A percentile compares a stretch with the other conserved stretches of the same genome.
Evolutionary conservation across 2,797 vertebrate species (phyloP).

Genomic region (Smutsia gigantea): DNA sequence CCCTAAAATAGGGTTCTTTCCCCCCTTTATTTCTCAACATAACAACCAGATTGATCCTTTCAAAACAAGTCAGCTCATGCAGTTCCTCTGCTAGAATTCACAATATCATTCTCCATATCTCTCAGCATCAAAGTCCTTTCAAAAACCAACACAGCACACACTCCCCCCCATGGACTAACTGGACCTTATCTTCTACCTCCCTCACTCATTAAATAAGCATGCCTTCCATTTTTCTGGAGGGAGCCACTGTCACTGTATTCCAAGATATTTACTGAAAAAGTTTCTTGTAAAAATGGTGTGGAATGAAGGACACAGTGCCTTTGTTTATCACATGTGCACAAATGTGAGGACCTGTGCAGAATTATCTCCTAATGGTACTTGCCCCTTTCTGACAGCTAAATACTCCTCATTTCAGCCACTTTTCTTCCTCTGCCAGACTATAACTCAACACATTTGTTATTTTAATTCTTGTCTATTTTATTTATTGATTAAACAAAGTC

Average conservation of each 20-base stretch:
- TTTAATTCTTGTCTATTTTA: neutral
- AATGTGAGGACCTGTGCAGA: neutral
- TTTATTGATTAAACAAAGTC: neutral
- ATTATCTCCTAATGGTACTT: neutral
- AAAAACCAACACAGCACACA: neutral
- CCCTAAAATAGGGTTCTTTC: neutral
- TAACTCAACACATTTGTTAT: neutral
- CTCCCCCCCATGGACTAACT: neutral
- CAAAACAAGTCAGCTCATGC: neutral
- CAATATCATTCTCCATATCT: neutral
- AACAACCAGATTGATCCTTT: no score
- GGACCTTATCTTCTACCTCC: neutral
- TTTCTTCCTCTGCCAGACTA: neutral
- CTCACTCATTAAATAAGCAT: neutral
- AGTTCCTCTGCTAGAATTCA: neutral
- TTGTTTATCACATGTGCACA: neutral
- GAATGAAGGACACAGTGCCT: neutral
- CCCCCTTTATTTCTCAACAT: neutral
- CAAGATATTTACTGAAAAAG: neutral
- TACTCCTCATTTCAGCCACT: neutral
- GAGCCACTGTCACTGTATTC: neutral
- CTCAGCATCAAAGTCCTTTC: no score
- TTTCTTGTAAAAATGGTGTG: neutral
- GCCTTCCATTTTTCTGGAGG: neutral
- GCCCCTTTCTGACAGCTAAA: neutral